A percentile compares a stretch with the other conserved stretches of the same genome.
phyloP scores from a whole-genome alignment of 2,113 vertebrate genomes.

The Amblyornis subalaris region DNA sequence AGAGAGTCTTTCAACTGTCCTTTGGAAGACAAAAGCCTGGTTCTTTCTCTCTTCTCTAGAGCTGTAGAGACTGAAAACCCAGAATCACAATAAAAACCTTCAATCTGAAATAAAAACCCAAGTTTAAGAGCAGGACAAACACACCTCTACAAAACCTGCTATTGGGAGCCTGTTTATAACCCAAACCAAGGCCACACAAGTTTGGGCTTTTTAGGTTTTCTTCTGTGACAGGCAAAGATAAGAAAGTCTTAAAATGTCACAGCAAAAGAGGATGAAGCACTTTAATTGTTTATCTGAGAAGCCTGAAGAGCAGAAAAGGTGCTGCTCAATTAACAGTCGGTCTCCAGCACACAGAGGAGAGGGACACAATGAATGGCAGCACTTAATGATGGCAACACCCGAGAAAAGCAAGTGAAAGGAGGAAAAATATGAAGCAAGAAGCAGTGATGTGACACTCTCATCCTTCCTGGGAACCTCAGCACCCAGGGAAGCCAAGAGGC shows the following conservation, averaged over 20 bases:
- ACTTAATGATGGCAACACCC: neutral
- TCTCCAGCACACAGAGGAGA: neutral
- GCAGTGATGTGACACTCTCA: neutral
- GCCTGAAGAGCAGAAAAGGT: neutral
- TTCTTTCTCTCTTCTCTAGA: neutral
- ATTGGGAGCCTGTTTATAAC: neutral
- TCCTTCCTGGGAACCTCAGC: neutral
- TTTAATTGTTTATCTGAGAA: neutral
- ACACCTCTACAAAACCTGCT: neutral
- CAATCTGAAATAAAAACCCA: neutral
- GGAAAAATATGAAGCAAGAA: neutral
- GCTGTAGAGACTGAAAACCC: neutral
- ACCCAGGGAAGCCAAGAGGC: neutral
- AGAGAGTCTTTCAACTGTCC: neutral
- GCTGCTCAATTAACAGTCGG: neutral
- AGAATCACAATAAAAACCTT: neutral
- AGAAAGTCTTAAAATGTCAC: neutral
- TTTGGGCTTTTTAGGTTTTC: neutral
- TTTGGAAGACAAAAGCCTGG: neutral
- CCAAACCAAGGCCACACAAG: neutral
- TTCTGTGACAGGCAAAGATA: neutral
- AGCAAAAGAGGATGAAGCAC: neutral
- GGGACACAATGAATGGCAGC: neutral
- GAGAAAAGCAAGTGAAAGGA: neutral
- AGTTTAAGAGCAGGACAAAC: neutral